Percentiles rank a stretch among this genome's conserved stretches.
Conservation (phyloP, 2,888 invertebrate species). For the Drosophila meridiana region DNA sequence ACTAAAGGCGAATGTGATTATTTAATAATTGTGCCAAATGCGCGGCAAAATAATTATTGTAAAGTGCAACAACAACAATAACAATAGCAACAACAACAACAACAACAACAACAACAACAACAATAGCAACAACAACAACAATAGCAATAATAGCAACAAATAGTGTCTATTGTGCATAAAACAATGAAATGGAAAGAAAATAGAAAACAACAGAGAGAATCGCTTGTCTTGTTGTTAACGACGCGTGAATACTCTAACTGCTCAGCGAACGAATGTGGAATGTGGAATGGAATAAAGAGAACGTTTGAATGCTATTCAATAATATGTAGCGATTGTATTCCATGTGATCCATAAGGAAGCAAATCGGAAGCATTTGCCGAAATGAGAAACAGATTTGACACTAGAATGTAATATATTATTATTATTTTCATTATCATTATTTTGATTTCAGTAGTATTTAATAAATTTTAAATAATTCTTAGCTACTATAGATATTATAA, state of each 20-base stretch:
- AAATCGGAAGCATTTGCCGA: neutral
- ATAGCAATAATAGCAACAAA: conserved; percentile 29
- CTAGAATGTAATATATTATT: neutral
- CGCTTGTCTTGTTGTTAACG: neutral
- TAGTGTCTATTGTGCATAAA: conserved; percentile 49
- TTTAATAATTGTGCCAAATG: conserved; percentile 80
- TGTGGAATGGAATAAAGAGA: conserved; percentile 7
- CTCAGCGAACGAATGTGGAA: neutral
- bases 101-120: conserved; percentile 11
- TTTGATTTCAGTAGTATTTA: too few species aligned
- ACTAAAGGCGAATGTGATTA: conserved; percentile 69
- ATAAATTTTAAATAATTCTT: too few species aligned
- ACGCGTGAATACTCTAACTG: conserved; percentile 35
- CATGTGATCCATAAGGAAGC: neutral
- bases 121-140: conserved; percentile 1
- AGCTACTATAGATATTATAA: too few species aligned
- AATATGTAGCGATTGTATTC: neutral
- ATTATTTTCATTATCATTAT: too few species aligned
- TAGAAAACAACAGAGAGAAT: conserved; percentile 3
- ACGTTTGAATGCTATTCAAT: neutral
- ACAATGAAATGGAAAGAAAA: conserved; percentile 51
- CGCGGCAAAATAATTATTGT: conserved; percentile 68
- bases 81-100: conserved; percentile 2
- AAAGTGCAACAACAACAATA: conserved; percentile 30
- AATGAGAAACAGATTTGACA: neutral